Evolutionary conservation across 2,797 vertebrate species (phyloP), one percentile per base, ranked within the genome.

Genomic region (Paramormyrops hopkinsi): DNA sequence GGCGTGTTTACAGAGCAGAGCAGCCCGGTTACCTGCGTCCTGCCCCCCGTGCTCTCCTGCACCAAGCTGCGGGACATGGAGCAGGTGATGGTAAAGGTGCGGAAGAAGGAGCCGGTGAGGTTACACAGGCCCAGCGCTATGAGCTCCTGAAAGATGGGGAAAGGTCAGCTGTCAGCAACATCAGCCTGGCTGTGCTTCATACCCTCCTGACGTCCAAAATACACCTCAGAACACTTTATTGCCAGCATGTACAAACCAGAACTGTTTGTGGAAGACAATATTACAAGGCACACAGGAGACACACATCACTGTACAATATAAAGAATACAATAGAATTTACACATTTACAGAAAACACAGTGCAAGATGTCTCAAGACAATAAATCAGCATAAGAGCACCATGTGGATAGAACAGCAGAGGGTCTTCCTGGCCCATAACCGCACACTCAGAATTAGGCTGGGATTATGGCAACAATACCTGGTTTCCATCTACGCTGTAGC

Each of bases 21-120:
- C 33, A 6, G 73, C 33, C 17, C 11, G 7, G 41, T 91, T 90
- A 97, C 96, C 96, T 97, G 94, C 0, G 96, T 97, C 83, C 95
- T 95, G 3, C 96, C 96, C 25, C 96, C 96, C 0, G 98, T 99
- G 94, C 98, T 98, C 91, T 99, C 98, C 94, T 99, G 98, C 33
- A 99, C 98, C 90, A 99, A 95, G 86, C 98, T 99, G 90, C 98
- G 97, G 1, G 98, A 99, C 97, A 99, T 98, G 44, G 98, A 99
- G 86, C 97, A 97, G 0, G 98, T 98, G 91, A 99, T 88, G 19
- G 96, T 93, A 87, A 99, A 98, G 3, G 97, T 98, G 92, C 97
- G 97, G 94, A 99, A 99, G 93, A 98, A 99, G 0, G 98, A 99
- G 90, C 98, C 97, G 62, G 96, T 92, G 82, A 97, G 97, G 94